Evolutionary conservation across 2,113 vertebrate species (phyloP).

Genomic region (Toxotes chatareus): DNA sequence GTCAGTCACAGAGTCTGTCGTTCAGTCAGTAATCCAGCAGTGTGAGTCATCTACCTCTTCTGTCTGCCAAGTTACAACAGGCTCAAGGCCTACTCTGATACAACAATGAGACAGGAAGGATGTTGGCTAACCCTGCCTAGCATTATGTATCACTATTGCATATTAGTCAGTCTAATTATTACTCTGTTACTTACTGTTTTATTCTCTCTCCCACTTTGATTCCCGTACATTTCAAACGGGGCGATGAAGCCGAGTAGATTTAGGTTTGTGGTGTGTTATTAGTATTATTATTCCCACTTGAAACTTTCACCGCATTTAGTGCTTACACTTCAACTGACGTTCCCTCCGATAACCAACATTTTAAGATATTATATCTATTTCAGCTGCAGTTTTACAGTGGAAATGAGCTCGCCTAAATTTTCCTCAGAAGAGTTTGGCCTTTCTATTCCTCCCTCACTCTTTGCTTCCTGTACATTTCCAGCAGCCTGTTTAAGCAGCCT

Average conservation of each 20-base stretch:
- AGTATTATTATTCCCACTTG: not conserved
- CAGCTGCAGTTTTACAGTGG: not conserved
- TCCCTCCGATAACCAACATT: not conserved
- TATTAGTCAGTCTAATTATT: constrained; percentile 13
- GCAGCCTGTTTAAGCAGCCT: not conserved
- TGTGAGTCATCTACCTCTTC: constrained; percentile 52
- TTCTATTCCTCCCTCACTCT: not conserved
- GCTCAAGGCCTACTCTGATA: constrained; percentile 40
- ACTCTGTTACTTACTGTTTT: not conserved
- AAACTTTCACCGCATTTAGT: too few relatives aligned
- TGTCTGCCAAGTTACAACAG: constrained; percentile 46
- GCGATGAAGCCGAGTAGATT: not conserved
- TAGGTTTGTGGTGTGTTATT: not conserved
- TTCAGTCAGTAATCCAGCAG: constrained; percentile 40
- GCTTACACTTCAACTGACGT: too few relatives aligned
- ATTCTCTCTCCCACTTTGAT: not conserved
- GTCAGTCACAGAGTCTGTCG: not conserved
- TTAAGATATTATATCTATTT: not conserved
- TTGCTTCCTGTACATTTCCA: not conserved
- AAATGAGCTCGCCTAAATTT: not conserved
- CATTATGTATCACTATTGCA: not conserved
- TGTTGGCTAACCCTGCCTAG: constrained; percentile 18
- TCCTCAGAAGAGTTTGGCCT: not conserved
- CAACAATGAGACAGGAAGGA: constrained; percentile 42
- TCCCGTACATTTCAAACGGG: not conserved